A percentile compares a stretch with the other conserved stretches of the same genome.
phyloP scores from a whole-genome alignment of 2,888 invertebrate genomes.

The Germaria angustata region DNA sequence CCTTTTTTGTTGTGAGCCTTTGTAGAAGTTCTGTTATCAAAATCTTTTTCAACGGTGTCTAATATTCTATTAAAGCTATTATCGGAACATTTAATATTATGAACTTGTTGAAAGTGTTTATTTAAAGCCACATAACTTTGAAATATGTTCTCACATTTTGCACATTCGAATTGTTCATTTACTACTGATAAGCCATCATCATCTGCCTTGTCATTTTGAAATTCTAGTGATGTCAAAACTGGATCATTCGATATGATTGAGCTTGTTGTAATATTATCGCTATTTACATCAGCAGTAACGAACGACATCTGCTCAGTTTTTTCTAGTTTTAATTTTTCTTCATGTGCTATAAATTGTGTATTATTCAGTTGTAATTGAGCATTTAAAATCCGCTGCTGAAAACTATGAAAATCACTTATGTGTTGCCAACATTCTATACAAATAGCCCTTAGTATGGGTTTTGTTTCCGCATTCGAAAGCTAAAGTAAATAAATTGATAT shows the following conservation, averaged over 20 bases:
- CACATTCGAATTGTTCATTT: background rate
- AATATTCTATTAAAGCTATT: background rate
- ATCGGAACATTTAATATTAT: background rate
- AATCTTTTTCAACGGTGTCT: background rate
- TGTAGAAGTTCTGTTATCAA: background rate
- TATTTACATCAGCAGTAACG: background rate
- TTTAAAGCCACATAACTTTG: background rate
- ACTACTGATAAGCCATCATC: background rate
- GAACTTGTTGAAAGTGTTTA: background rate
- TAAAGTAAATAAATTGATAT: background rate
- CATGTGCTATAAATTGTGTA: background rate
- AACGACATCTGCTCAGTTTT: background rate
- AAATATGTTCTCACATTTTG: background rate
- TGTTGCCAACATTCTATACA: constrained; percentile 47
- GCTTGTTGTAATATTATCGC: background rate
- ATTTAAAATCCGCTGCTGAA: constrained; percentile 36
- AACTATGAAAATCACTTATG: constrained; percentile 34
- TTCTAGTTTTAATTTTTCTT: background rate
- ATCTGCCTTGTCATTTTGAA: background rate
- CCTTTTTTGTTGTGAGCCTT: background rate
- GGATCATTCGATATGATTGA: background rate
- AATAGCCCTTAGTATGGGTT: background rate
- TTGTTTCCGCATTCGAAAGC: constrained; percentile 9
- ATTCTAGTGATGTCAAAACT: too few relatives aligned
- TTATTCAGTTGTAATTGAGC: constrained; percentile 12